Conservation (phyloP, 2,113 vertebrate species). For the Zootoca vivipara region DNA sequence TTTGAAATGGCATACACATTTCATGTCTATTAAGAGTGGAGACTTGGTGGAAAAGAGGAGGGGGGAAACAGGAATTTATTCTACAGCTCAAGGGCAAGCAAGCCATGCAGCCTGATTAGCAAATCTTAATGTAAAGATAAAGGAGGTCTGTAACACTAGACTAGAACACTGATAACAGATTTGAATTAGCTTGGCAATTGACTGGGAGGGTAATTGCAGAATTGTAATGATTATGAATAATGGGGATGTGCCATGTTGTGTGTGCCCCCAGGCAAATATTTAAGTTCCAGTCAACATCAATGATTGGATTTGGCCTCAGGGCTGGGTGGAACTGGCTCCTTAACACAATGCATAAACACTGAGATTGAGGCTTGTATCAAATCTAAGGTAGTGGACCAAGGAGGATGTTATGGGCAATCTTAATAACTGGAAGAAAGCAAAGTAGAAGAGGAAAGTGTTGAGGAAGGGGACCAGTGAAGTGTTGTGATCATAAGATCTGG, state of each 20-base stretch:
- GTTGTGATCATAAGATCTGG: too few species aligned
- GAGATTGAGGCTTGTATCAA: neutral
- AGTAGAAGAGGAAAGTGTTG: neutral
- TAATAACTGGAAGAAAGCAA: too few species aligned
- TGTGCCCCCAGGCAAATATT: neutral
- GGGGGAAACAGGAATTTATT: neutral
- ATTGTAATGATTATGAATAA: neutral
- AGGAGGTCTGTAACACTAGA: neutral
- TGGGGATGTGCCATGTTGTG: neutral
- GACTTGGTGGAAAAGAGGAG: neutral
- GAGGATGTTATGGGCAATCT: neutral
- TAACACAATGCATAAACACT: neutral
- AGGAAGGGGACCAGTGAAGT: neutral
- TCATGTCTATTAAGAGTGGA: neutral
- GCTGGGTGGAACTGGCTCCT: neutral
- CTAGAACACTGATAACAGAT: neutral
- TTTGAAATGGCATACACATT: neutral
- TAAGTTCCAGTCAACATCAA: neutral
- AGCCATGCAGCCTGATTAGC: neutral
- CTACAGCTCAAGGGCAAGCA: neutral
- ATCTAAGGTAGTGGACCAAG: neutral
- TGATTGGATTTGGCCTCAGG: neutral
- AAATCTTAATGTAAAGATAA: neutral
- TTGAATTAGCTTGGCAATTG: neutral
- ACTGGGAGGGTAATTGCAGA: neutral